These are phyloP conservation scores for Corythaeola cristata DNA, from an alignment of 2,113 vertebrate species.

Conservation along the genomic window DNA sequence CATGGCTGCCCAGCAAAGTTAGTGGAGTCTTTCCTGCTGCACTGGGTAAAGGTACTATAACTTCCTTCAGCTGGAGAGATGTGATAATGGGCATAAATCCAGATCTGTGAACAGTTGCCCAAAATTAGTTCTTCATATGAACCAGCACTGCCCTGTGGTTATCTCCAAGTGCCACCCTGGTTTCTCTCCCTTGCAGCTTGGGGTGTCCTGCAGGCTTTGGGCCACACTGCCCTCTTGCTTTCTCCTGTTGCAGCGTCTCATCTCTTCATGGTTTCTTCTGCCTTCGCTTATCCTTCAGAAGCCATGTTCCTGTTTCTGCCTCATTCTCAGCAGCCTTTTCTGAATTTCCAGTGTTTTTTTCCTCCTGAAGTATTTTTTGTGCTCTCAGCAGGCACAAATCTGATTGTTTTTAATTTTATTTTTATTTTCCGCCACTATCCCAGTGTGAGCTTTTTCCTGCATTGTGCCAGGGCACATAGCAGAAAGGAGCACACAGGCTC, in stretches of 20 bases:
- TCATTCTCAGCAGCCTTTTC: background rate
- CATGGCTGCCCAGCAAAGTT: background rate
- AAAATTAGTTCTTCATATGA: background rate
- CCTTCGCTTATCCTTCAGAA: background rate
- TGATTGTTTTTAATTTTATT: background rate
- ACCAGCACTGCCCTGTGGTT: background rate
- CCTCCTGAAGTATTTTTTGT: background rate
- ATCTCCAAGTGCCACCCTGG: background rate
- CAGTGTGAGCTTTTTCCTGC: background rate
- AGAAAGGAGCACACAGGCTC: background rate
- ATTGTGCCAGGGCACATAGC: background rate
- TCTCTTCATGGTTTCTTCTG: background rate
- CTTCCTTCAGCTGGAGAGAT: background rate
- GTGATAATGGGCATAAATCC: background rate
- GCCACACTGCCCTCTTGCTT: background rate
- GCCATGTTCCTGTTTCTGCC: background rate
- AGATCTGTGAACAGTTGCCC: background rate
- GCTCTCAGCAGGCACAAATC: background rate
- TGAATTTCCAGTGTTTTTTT: background rate
- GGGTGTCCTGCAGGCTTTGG: background rate
- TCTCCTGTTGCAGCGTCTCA: rapidly evolving
- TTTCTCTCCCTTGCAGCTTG: background rate
- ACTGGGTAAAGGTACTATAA: background rate
- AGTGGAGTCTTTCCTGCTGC: background rate
- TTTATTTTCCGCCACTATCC: background rate